phyloP scores from a whole-genome alignment of 2,113 vertebrate genomes.

The Anguilla japonica region DNA sequence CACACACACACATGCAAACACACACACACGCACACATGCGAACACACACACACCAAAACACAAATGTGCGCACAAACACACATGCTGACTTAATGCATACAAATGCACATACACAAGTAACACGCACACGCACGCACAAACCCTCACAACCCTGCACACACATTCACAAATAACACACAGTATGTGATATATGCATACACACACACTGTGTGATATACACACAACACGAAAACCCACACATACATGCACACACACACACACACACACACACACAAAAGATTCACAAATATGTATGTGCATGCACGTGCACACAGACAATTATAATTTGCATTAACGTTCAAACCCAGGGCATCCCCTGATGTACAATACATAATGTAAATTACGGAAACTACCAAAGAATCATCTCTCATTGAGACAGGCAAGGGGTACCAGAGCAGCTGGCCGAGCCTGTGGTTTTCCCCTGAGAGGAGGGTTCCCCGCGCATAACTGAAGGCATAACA shows the following conservation, averaged over 20 bases:
- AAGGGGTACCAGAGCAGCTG: not conserved
- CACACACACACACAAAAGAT: not conserved
- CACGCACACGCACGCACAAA: not conserved
- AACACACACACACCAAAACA: not conserved
- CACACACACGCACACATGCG: not conserved
- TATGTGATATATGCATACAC: not conserved
- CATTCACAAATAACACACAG: too few species aligned
- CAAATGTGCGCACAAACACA: not conserved
- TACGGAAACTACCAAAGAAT: constrained; percentile 36
- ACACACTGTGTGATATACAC: not conserved
- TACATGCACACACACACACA: not conserved
- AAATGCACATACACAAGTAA: not conserved
- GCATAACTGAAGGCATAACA: not conserved
- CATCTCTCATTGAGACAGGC: not conserved
- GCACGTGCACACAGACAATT: not conserved
- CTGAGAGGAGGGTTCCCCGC: not conserved
- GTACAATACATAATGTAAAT: not conserved
- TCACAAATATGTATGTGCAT: not conserved
- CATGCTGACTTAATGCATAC: not conserved
- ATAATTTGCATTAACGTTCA: not conserved
- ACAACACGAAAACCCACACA: not conserved
- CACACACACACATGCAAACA: not conserved
- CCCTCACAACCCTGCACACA: too few species aligned
- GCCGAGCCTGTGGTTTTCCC: not conserved
- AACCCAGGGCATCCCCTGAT: constrained; percentile 29